Evolutionary conservation across 2,113 vertebrate species (phyloP), one percentile per base, ranked within the genome.

Genomic region (Origma solitaria): DNA sequence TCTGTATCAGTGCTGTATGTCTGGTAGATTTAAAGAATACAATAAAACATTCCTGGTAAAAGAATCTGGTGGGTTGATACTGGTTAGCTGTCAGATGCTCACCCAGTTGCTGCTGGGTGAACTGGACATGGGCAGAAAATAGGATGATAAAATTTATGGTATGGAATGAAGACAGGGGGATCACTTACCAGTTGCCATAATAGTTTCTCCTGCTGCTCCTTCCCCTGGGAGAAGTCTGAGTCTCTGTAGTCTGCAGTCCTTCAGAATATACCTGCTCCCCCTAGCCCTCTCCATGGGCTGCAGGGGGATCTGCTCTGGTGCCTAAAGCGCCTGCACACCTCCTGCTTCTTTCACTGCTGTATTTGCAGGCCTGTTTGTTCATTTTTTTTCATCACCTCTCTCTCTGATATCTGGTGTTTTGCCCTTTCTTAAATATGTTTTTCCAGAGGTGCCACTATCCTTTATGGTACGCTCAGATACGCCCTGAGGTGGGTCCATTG

Each of bases 201-300:
- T 10, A 61, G 18, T 11, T 62, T 16, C 3, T 54, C 28, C 50
- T 82, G 70, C 25, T 22, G 9, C 65, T 64, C 17, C 38, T 58
- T 72, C 4, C 17, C 5, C 4, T 21, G 33, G n/a, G 22, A n/a
- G 9, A 60, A 61, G 6, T 1, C 2, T 25, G n/a, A 15, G 5
- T 73, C 14, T 73, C 22, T 28, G 61, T 20, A 19, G 8, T 8
- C 38, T 69, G 33, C 21, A 69, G 33, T 27, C 30, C 11, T 44
- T 54, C 60, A 30, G 33, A 58, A 37, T n/a, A 78, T 35, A 58
- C 12, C 57, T 76, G 14, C 23, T 66, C 16, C 13, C 18, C 37
- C 8, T 3, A 8, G 15, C 15, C 19, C 3, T 33, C 19, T 60
- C 17, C 62, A 42, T 1, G 3, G 37, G 20, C 56, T 64, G 21